phyloP scores from a whole-genome alignment of 2,113 vertebrate genomes.

The Corydoras maculifer region DNA sequence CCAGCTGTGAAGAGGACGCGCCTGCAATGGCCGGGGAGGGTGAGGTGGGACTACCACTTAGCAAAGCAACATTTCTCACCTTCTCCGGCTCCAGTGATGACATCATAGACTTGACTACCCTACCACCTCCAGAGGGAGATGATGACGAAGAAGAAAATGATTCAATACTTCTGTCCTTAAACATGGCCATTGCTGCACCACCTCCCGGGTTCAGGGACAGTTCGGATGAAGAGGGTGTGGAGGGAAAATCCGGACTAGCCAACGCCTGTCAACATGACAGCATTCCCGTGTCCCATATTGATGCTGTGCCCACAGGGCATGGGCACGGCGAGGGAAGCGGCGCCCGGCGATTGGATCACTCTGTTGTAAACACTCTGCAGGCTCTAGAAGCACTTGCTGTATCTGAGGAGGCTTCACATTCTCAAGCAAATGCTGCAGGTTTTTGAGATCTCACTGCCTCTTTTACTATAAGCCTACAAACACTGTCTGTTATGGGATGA shows the following conservation, averaged over 20 bases:
- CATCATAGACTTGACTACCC: slow-evolving; percentile 91
- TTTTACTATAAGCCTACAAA: slow-evolving; percentile 5
- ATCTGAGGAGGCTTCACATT: slow-evolving; percentile 73
- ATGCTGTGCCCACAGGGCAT: slow-evolving; percentile 72
- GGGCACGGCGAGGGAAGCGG: slow-evolving; percentile 68
- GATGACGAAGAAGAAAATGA: slow-evolving; percentile 82
- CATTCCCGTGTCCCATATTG: slow-evolving; percentile 89
- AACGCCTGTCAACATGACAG: slow-evolving; percentile 65
- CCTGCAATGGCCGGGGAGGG: slow-evolving; percentile 59
- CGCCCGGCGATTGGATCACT: slow-evolving; percentile 72
- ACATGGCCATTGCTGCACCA: slow-evolving; percentile 91
- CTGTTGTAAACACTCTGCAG: slow-evolving; percentile 79
- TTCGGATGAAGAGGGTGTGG: slow-evolving; percentile 80
- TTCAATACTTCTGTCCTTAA: slow-evolving; percentile 82
- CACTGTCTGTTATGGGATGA: too few species aligned
- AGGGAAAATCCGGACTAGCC: slow-evolving; percentile 63
- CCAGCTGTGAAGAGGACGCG: slow-evolving; percentile 89
- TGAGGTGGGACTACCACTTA: slow-evolving; percentile 49
- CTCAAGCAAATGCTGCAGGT: slow-evolving; percentile 86
- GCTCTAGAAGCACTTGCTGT: slow-evolving; percentile 82
- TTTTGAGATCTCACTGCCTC: slow-evolving; percentile 66
- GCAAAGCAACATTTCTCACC: slow-evolving; percentile 75
- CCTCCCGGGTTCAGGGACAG: slow-evolving; percentile 91
- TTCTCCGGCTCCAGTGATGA: slow-evolving; percentile 89
- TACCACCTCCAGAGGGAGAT: slow-evolving; percentile 85